phyloP scores from a whole-genome alignment of 2,888 invertebrate genomes.

The Tetropium fuscum region DNA sequence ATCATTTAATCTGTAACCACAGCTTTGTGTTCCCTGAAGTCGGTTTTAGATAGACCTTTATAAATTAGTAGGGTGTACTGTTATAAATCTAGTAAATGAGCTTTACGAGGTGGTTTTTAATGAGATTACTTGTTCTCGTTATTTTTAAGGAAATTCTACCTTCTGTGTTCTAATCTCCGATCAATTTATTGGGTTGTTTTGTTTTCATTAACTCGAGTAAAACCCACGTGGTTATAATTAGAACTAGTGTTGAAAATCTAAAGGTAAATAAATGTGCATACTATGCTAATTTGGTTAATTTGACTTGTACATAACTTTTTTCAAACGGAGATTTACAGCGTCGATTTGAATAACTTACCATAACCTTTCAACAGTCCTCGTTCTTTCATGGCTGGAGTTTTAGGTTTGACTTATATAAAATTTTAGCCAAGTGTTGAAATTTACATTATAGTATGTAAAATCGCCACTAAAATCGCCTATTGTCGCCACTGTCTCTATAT shows the following conservation, averaged over 20 bases:
- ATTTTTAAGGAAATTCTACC: conserved; percentile 34
- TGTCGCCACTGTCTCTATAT: too few relatives aligned
- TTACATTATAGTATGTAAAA: too few relatives aligned
- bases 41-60: too few relatives aligned
- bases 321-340: conserved; percentile 3
- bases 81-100: conserved; percentile 25
- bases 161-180: conserved; percentile 34
- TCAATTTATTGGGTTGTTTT: conserved; percentile 31
- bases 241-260: not conserved
- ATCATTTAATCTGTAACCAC: too few relatives aligned
- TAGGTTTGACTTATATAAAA: too few relatives aligned
- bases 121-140: conserved; percentile 38
- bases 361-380: too few relatives aligned
- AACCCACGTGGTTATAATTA: conserved; percentile 15
- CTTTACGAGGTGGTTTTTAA: conserved; percentile 33
- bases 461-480: too few relatives aligned
- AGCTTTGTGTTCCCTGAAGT: too few relatives aligned
- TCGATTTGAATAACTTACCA: not conserved
- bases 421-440: too few relatives aligned
- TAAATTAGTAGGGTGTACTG: conserved; percentile 33
- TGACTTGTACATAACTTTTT: conserved; percentile 7
- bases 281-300: conserved; percentile 6
- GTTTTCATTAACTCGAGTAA: conserved; percentile 24
- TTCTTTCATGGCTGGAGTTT: too few relatives aligned
- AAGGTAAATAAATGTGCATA: conserved; percentile 6